Evolutionary conservation across 2,797 vertebrate species (phyloP).

Genomic region (Percopsis omiscomaycus): DNA sequence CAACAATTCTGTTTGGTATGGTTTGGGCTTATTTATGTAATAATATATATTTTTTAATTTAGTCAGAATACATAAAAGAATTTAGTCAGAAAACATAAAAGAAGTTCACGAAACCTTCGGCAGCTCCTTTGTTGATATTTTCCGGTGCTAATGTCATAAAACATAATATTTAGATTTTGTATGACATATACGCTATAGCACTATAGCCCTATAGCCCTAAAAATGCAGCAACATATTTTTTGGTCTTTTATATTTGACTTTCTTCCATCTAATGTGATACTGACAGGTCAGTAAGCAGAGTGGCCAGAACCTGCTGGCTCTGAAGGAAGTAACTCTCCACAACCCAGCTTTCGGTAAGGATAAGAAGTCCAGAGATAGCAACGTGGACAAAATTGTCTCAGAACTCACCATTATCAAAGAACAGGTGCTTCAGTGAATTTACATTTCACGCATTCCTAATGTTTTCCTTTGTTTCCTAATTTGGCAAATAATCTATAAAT

Average conservation of each 20-base stretch:
- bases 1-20: constrained; percentile 1
- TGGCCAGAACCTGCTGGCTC: constrained; percentile 85
- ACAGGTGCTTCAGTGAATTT: constrained; percentile 70
- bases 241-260: background rate
- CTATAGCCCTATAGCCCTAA: background rate
- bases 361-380: constrained; percentile 87
- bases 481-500: background rate
- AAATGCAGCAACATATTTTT: background rate
- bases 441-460: background rate
- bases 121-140: no score
- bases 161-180: no score
- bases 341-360: constrained; percentile 90
- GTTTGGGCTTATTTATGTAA: background rate
- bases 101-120: background rate
- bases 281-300: constrained; percentile 84
- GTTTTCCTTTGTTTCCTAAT: background rate
- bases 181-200: no score
- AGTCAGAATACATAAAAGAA: background rate
- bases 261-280: background rate
- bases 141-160: no score
- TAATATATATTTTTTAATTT: no score
- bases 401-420: constrained; percentile 90
- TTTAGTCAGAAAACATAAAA: background rate
- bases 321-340: constrained; percentile 91
- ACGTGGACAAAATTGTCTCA: constrained; percentile 86